Conservation (phyloP, 2,113 vertebrate genomes). For the Mionectes macconnelli region DNA sequence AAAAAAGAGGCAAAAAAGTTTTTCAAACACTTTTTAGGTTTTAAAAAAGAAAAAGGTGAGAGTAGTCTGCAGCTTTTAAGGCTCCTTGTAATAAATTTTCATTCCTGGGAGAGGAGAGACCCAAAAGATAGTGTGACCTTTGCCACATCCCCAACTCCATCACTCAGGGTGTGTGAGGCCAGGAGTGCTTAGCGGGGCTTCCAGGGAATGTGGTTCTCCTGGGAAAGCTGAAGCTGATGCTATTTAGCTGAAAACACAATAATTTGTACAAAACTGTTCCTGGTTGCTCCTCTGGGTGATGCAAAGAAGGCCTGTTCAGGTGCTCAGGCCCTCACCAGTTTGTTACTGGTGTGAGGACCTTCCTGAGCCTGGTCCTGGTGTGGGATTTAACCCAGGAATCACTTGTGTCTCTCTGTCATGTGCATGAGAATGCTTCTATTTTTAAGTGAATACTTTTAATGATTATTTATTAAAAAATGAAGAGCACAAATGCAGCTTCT, state of each 20-base stretch:
- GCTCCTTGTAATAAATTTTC: neutral
- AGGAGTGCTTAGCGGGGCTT: accelerated
- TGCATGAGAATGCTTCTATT: neutral
- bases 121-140: neutral
- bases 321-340: neutral
- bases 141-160: neutral
- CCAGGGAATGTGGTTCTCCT: accelerated
- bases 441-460: neutral
- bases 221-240: neutral
- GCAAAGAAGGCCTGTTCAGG: neutral
- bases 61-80: neutral
- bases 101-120: neutral
- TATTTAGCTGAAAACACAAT: neutral
- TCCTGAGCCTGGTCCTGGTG: neutral
- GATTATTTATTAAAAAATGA: slow-evolving; percentile 40
- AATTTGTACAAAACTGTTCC: accelerated
- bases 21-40: neutral
- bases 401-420: neutral
- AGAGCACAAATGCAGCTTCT: neutral
- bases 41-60: neutral
- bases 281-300: neutral
- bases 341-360: neutral
- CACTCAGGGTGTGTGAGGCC: accelerated
- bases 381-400: neutral
- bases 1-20: neutral